Percentiles rank a stretch among this genome's conserved stretches.
Conservation (phyloP, 2,888 invertebrate species). For the Actias luna region DNA sequence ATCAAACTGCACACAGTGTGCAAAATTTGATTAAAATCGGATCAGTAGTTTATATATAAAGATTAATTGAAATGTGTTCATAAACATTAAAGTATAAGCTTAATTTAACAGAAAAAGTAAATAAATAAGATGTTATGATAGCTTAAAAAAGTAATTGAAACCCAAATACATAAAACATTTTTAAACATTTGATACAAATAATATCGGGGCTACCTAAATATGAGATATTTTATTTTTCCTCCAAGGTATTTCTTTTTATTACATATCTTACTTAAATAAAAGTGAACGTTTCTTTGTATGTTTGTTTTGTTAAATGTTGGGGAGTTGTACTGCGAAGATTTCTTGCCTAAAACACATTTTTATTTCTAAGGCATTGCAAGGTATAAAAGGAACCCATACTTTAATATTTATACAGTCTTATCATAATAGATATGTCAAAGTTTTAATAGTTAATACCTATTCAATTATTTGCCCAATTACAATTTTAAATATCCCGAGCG, state of each 20-base stretch:
- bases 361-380: not conserved
- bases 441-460: not conserved
- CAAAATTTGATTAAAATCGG: too few species aligned
- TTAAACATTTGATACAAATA: not conserved
- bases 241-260: too few species aligned
- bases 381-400: too few species aligned
- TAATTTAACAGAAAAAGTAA: not conserved
- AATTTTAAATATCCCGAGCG: slow-evolving; percentile 33
- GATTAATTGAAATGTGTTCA: too few species aligned
- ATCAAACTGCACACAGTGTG: too few species aligned
- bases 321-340: not conserved
- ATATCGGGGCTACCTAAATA: not conserved
- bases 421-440: not conserved
- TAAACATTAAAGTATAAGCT: not conserved
- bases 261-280: too few species aligned
- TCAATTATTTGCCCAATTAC: slow-evolving; percentile 5
- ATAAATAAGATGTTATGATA: not conserved
- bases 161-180: not conserved
- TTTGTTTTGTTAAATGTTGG: too few species aligned
- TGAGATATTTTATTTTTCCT: not conserved
- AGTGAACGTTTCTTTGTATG: too few species aligned
- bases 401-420: not conserved
- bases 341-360: not conserved
- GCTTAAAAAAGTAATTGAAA: not conserved
- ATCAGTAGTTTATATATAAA: too few species aligned